A percentile compares a stretch with the other conserved stretches of the same genome.
phyloP scores from a whole-genome alignment of 2,113 vertebrate genomes.

The Indicator indicator region DNA sequence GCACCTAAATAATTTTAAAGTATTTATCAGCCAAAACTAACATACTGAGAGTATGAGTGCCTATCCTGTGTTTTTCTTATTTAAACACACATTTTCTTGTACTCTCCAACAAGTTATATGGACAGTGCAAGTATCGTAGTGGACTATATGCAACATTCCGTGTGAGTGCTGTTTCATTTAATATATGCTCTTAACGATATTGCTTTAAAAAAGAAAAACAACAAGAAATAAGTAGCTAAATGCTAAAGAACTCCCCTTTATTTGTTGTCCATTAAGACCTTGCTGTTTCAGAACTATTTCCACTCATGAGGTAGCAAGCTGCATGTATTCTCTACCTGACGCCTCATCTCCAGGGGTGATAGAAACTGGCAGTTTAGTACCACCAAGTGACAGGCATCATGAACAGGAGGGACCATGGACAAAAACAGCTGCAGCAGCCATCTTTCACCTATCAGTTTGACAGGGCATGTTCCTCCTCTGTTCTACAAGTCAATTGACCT shows the following conservation, averaged over 20 bases:
- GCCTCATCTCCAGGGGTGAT: too few species aligned
- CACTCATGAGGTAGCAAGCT: neutral
- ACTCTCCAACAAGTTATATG: neutral
- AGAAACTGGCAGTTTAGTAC: neutral
- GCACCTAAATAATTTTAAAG: neutral
- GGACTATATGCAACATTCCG: neutral
- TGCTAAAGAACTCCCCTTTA: neutral
- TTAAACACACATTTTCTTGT: neutral
- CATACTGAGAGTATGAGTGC: neutral
- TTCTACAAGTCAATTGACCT: neutral
- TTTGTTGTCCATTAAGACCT: neutral
- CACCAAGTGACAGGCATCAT: rapidly evolving
- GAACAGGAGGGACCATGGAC: rapidly evolving
- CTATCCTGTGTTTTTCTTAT: neutral
- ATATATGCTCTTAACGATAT: rapidly evolving
- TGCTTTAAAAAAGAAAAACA: neutral
- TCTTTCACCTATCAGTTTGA: neutral
- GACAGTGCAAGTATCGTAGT: neutral
- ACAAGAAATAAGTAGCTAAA: neutral
- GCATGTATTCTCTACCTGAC: rapidly evolving
- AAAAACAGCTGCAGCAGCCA: neutral
- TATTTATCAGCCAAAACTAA: neutral
- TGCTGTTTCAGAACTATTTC: neutral
- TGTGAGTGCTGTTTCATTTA: neutral
- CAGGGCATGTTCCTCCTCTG: rapidly evolving